A percentile compares a stretch with the other conserved stretches of the same genome.
These are phyloP conservation scores for Prionailurus viverrinus DNA, from an alignment of 2,113 vertebrate genomes.

Conservation along the genomic window DNA sequence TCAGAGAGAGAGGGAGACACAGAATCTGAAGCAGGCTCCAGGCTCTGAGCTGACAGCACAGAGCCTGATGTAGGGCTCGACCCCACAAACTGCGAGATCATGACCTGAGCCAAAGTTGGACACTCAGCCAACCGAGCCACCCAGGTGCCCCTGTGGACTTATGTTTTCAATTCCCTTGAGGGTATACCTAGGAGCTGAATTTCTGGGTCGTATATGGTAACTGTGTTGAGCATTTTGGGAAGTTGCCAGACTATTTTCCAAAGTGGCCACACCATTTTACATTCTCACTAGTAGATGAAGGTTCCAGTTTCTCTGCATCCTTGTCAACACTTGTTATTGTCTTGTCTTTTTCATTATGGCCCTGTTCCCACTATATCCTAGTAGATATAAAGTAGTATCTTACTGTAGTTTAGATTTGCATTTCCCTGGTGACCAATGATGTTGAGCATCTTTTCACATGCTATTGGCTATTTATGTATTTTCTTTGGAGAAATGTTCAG, in stretches of 20 bases:
- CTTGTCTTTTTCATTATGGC: neutral
- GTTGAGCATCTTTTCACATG: neutral
- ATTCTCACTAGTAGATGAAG: neutral
- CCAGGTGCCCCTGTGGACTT: neutral
- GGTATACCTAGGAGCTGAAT: neutral
- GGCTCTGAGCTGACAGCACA: too few species aligned
- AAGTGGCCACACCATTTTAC: neutral
- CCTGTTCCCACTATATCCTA: neutral
- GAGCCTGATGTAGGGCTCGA: too few species aligned
- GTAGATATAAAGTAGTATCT: neutral
- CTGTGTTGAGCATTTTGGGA: neutral
- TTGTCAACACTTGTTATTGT: neutral
- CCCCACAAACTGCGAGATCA: too few species aligned
- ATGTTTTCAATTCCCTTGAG: neutral
- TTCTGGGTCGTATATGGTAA: neutral
- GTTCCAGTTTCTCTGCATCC: neutral
- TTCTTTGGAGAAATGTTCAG: conserved; percentile 6
- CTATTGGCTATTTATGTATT: neutral
- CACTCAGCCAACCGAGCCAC: too few species aligned
- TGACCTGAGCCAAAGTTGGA: too few species aligned
- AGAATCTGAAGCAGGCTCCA: too few species aligned
- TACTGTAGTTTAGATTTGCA: neutral
- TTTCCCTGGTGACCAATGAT: neutral
- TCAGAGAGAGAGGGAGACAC: too few species aligned
- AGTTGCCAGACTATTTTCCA: neutral